Evolutionary conservation across 2,113 vertebrate genomes (phyloP).

Genomic region (Pundamilia nyererei): DNA sequence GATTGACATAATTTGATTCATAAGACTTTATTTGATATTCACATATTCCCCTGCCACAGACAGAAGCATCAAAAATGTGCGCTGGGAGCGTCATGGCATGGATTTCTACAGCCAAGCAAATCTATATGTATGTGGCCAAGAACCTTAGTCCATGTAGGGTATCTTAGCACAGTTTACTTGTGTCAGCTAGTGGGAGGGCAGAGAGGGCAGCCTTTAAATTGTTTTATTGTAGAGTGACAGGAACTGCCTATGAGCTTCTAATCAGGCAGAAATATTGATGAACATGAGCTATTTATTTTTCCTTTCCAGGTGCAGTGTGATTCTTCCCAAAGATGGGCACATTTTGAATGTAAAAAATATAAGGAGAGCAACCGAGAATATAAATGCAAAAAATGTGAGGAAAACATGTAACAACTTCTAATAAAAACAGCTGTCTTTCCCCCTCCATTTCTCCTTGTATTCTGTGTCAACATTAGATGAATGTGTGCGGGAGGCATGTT

Average conservation of each 20-base stretch:
- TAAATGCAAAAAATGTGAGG: not conserved
- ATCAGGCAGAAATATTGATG: too few species aligned
- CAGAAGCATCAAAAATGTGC: not conserved
- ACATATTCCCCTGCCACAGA: not conserved
- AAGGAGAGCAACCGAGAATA: not conserved
- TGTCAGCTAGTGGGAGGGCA: not conserved
- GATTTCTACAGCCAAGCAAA: accelerated
- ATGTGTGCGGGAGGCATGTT: not conserved
- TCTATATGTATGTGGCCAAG: not conserved
- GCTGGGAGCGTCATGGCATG: not conserved
- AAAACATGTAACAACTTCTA: not conserved
- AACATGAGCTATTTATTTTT: not conserved
- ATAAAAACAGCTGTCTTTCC: not conserved
- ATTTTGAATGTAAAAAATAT: not conserved
- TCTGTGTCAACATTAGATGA: not conserved
- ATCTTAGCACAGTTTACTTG: accelerated
- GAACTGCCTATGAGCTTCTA: too few species aligned
- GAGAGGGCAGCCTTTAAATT: too few species aligned
- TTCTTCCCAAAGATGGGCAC: not conserved
- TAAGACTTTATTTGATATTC: too few species aligned
- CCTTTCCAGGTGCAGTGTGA: not conserved
- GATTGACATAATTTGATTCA: too few species aligned
- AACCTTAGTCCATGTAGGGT: accelerated
- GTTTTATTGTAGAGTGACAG: too few species aligned
- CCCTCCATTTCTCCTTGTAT: not conserved